A percentile compares a stretch with the other conserved stretches of the same genome.
These are phyloP conservation scores for Ypsolopha scabrella DNA, from an alignment of 2,888 invertebrate species.

Conservation along the genomic window DNA sequence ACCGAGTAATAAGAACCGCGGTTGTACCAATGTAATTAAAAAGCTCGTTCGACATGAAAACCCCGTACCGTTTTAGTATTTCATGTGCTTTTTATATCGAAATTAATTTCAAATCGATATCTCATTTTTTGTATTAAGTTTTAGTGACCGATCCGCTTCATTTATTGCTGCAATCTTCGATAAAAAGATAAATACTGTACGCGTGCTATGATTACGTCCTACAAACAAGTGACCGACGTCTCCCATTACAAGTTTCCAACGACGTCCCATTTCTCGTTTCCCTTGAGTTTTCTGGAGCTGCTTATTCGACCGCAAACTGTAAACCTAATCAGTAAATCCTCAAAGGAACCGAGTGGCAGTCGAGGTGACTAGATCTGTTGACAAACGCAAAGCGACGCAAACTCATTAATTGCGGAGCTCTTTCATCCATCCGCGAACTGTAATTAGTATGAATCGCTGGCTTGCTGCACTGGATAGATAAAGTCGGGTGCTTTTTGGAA, in stretches of 20 bases:
- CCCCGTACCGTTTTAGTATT: slow-evolving; percentile 12
- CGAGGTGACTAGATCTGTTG: background rate
- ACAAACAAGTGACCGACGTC: too few relatives aligned
- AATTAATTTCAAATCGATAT: slow-evolving; percentile 6
- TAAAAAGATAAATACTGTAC: too few relatives aligned
- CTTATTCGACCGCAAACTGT: slow-evolving; percentile 7
- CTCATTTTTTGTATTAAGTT: too few relatives aligned
- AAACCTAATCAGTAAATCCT: slow-evolving; percentile 11
- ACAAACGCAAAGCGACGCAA: slow-evolving; percentile 2
- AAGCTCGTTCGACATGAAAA: slow-evolving; percentile 23
- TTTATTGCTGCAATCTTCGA: too few relatives aligned
- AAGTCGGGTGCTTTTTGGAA: background rate
- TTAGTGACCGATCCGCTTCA: too few relatives aligned
- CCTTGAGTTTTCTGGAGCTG: too few relatives aligned
- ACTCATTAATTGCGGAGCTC: slow-evolving; percentile 13
- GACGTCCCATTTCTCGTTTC: too few relatives aligned
- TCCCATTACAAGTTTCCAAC: too few relatives aligned
- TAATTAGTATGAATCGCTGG: slow-evolving; percentile 12
- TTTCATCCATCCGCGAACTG: slow-evolving; percentile 10
- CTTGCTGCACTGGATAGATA: too few relatives aligned
- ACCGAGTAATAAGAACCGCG: slow-evolving; percentile 27
- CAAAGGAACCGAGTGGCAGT: slow-evolving; percentile 4
- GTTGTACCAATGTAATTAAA: slow-evolving; percentile 36
- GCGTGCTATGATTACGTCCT: too few relatives aligned
- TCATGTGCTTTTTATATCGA: slow-evolving; percentile 10